Percentiles rank a stretch among this genome's conserved stretches.
phyloP scores from a whole-genome alignment of 2,113 vertebrate species.

The Antechinus stuartii region DNA sequence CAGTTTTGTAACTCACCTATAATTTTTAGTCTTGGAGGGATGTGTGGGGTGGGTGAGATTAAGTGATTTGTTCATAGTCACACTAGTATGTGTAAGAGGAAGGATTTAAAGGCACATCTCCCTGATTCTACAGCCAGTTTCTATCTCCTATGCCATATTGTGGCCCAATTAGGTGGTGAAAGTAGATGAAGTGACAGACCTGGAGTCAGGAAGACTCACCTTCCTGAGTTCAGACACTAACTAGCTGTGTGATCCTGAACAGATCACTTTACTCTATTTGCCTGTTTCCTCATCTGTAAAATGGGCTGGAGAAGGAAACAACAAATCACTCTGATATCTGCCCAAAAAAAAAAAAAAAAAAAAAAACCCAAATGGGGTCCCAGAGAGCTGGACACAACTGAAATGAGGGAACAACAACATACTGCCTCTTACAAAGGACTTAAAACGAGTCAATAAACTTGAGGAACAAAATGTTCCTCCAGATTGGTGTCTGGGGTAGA shows the following conservation, averaged over 20 bases:
- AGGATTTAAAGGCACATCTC: not conserved
- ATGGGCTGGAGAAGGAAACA: not conserved
- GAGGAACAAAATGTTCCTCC: not conserved
- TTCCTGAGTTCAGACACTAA: not conserved
- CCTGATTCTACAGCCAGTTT: not conserved
- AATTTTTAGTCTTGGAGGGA: not conserved
- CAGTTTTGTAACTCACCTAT: not conserved
- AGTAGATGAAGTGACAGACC: not conserved
- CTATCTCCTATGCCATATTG: not conserved
- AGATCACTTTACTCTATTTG: not conserved
- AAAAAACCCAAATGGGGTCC: not conserved
- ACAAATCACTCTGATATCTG: not conserved
- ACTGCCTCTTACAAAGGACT: too few species aligned
- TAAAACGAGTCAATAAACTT: not conserved
- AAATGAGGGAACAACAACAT: not conserved
- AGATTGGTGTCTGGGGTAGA: constrained; percentile 13
- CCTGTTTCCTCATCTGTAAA: not conserved
- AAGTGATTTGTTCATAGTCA: not conserved
- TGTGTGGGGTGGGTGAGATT: not conserved
- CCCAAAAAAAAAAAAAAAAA: not conserved
- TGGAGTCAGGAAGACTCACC: not conserved
- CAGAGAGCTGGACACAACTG: not conserved
- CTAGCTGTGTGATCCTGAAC: not conserved
- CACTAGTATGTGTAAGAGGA: not conserved
- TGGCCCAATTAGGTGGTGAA: not conserved